Evolutionary conservation across 2,113 vertebrate species (phyloP).

Genomic region (Turnix velox): DNA sequence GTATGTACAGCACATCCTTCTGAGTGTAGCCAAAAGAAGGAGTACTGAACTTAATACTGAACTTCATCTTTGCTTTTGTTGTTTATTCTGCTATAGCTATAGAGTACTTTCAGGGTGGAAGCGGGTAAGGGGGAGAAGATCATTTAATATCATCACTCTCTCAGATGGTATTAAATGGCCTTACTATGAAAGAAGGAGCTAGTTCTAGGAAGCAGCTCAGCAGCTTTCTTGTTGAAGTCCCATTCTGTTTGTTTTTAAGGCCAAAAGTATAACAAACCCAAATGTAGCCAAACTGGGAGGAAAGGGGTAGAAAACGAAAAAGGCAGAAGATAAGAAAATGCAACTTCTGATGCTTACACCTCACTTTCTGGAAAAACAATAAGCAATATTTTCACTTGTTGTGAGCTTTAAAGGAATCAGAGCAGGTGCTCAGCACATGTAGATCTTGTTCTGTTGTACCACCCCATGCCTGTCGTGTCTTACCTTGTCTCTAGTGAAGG

Average conservation of each 20-base stretch:
- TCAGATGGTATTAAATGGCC: neutral
- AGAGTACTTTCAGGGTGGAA: neutral
- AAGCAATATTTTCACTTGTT: neutral
- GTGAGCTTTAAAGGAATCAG: neutral
- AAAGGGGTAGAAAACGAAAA: neutral
- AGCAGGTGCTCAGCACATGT: neutral
- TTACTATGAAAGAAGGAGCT: neutral
- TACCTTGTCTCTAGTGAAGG: neutral
- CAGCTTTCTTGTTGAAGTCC: neutral
- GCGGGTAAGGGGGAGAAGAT: fast-evolving
- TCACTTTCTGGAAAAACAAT: neutral
- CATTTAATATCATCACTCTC: no score
- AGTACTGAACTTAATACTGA: neutral
- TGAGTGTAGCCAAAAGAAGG: neutral
- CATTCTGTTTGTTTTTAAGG: neutral
- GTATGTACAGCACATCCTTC: neutral
- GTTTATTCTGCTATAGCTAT: neutral
- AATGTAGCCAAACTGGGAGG: neutral
- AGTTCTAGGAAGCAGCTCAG: neutral
- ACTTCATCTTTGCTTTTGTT: neutral
- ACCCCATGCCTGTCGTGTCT: neutral
- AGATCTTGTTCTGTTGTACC: neutral
- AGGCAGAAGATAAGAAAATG: fast-evolving
- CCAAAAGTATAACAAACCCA: neutral
- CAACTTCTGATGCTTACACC: neutral